These are phyloP conservation scores for Thalpophila matura DNA, from an alignment of 2,888 invertebrate genomes.

Conservation along the genomic window DNA sequence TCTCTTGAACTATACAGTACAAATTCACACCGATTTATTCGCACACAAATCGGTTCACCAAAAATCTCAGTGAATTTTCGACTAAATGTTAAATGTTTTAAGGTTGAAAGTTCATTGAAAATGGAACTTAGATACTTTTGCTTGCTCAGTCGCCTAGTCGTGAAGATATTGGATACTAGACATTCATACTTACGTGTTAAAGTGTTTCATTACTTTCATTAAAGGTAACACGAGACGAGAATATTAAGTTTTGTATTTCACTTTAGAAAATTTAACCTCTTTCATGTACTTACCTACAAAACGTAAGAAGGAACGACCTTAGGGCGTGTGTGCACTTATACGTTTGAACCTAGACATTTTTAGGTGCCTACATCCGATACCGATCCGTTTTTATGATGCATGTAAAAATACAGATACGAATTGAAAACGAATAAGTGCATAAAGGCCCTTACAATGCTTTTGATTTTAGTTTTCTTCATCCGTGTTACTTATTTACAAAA, in stretches of 20 bases:
- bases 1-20: background rate
- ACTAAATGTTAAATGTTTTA: accelerated
- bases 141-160: conserved; percentile 27
- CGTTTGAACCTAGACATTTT: no score
- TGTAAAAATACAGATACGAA: no score
- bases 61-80: background rate
- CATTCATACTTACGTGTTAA: conserved; percentile 38
- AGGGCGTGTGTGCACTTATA: no score
- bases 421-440: no score
- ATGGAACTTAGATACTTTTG: conserved; percentile 4
- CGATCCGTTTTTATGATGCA: no score
- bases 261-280: conserved; percentile 17
- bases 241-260: conserved; percentile 31
- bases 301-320: no score
- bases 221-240: conserved; percentile 31
- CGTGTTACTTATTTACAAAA: no score
- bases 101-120: conserved; percentile 19
- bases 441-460: no score
- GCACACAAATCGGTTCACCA: background rate
- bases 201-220: conserved; percentile 55
- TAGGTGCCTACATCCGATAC: no score
- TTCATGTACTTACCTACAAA: no score
- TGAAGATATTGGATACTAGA: conserved; percentile 44
- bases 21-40: background rate
- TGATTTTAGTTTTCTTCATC: no score